Conservation (phyloP, 2,888 invertebrate genomes). For the Marronus borbonicus region DNA sequence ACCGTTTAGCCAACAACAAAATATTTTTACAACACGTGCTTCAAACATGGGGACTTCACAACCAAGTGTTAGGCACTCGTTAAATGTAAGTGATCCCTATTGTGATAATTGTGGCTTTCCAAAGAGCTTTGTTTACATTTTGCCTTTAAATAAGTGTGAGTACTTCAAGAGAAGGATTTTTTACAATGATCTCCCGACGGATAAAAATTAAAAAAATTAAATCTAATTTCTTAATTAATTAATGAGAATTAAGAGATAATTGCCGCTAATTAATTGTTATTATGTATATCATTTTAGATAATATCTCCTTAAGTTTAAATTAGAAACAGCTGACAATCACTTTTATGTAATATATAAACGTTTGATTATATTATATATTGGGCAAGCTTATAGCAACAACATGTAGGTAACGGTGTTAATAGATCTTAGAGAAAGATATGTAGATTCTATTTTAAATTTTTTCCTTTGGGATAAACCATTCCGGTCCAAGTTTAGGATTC, state of each 20-base stretch:
- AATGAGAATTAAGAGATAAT: background rate
- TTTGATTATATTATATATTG: background rate
- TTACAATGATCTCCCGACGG: background rate
- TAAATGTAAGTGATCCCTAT: constrained; percentile 59
- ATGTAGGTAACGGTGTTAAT: no score
- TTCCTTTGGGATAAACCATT: no score
- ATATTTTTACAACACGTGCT: constrained; percentile 48
- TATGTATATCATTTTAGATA: constrained; percentile 3
- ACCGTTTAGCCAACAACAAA: constrained; percentile 47
- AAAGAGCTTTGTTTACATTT: no score
- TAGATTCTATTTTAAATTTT: no score
- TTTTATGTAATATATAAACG: background rate
- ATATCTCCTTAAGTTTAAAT: constrained; percentile 31
- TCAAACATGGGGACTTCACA: constrained; percentile 59
- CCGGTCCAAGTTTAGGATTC: no score
- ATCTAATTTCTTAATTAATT: background rate
- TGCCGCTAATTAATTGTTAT: constrained; percentile 10
- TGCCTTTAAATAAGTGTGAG: no score
- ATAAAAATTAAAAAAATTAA: no score
- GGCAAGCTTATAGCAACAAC: background rate
- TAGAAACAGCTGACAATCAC: constrained; percentile 28
- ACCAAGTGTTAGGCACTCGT: constrained; percentile 58
- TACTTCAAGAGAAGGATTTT: no score
- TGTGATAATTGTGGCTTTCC: background rate
- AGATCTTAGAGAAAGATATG: no score